Base-by-base conservation (phyloP, 1,140 invertebrate genomes). In the Aphis craccivora region DNA sequence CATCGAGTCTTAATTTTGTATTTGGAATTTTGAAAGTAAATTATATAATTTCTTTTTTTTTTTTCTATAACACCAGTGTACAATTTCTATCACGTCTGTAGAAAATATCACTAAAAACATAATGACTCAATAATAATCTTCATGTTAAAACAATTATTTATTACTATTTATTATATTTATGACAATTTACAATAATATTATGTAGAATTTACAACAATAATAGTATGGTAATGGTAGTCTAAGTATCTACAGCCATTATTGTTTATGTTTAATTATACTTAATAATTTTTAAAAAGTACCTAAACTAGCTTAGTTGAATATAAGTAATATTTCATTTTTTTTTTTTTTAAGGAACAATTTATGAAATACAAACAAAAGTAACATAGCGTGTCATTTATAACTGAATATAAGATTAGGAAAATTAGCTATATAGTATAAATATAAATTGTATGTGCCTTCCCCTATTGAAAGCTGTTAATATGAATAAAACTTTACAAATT, bases 131-230 rank as follows among this genome's bases (percentile, higher is more conserved):
- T 8, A 48, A 48, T 88, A n/a, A 48, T n/a, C 23, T 48, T 87
- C 18, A 87, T 18, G 20, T 51, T 35, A 89, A 40, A 89, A 55
- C 51, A 55, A 89, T 89, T 25, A 40, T 89, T 89, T 89, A 89
- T 55, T 88, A 45, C 45, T 88, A 88, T 30, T 8, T 88, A 87
- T 86, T 30, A 48, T 35, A 45, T 86, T 86, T 14, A 86, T 2
- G 22, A 40, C 45, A 89, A 89, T 55, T 55, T 89, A 89, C 88
- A 89, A 89, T n/a, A 89, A 53, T 89, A 30, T 55, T 40, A 89
- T 35, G 35, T 55, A 55, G 35, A 9, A 89, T 55, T 55, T 55
- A 89, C n/a, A 88, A 89, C 25, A 89, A 89, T 55, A 55, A 53
- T 89, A 53, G 53, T 89, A 55, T 37, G 48, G 22, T 55, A 55